Conservation (phyloP, 2,888 invertebrate genomes). For the Anaspis maculata region DNA sequence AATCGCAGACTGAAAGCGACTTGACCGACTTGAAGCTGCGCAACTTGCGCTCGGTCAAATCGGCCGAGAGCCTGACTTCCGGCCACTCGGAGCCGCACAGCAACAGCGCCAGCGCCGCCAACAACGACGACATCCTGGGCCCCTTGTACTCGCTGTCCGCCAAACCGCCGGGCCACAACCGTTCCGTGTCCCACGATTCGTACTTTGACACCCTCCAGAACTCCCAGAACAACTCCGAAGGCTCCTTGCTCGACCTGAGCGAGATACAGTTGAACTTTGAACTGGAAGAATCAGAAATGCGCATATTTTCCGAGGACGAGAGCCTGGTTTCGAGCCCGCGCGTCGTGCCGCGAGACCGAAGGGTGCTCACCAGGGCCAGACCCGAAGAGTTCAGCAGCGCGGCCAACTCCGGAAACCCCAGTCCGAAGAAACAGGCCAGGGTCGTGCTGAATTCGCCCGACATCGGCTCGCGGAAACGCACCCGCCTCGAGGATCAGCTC, state of each 20-base stretch:
- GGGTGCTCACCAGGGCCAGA: slow-evolving; percentile 45
- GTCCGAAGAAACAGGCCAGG: slow-evolving; percentile 53
- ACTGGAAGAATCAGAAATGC: slow-evolving; percentile 75
- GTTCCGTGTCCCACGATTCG: slow-evolving; percentile 85
- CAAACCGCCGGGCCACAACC: slow-evolving; percentile 48
- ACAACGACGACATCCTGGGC: slow-evolving; percentile 38
- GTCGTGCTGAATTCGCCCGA: slow-evolving; percentile 46
- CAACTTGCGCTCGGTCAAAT: slow-evolving; percentile 58
- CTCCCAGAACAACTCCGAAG: slow-evolving; percentile 42
- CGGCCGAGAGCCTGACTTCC: slow-evolving; percentile 58
- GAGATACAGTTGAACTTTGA: slow-evolving; percentile 77
- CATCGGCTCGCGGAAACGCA: slow-evolving; percentile 53
- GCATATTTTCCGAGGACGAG: slow-evolving; percentile 85
- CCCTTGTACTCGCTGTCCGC: slow-evolving; percentile 40
- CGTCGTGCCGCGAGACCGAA: slow-evolving; percentile 45
- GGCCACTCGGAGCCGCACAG: slow-evolving; percentile 39
- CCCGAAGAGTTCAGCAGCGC: slow-evolving; percentile 49
- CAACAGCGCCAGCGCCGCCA: slow-evolving; percentile 32
- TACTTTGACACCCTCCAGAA: slow-evolving; percentile 78
- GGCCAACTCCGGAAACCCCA: slow-evolving; percentile 49
- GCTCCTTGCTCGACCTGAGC: slow-evolving; percentile 59
- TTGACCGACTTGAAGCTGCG: slow-evolving; percentile 41
- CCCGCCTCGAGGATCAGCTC: slow-evolving; percentile 68
- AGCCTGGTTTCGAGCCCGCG: slow-evolving; percentile 53
- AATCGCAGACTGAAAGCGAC: slow-evolving; percentile 39